Percentiles rank a stretch among this genome's conserved stretches.
Conservation (phyloP, 2,797 vertebrate genomes). For the Vireo griseus region DNA sequence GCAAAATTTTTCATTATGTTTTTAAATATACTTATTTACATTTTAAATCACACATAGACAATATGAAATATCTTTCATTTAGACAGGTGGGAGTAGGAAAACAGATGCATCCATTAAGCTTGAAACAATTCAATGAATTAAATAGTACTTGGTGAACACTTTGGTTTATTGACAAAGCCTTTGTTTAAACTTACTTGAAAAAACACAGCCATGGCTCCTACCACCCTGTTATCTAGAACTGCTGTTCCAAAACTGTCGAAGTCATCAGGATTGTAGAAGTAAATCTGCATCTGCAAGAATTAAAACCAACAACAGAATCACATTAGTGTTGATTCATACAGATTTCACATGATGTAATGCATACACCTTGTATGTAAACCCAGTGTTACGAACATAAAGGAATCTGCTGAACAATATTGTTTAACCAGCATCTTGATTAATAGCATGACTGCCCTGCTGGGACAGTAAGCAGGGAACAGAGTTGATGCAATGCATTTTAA, state of each 20-base stretch:
- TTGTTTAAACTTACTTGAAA: constrained; percentile 86
- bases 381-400: constrained; percentile 21
- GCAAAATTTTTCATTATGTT: constrained; percentile 77
- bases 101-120: constrained; percentile 78
- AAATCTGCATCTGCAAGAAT: constrained; percentile 94
- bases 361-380: neutral
- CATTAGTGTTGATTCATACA: neutral
- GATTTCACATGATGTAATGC: neutral
- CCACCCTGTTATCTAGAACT: constrained; percentile 88
- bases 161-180: constrained; percentile 52
- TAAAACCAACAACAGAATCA: constrained; percentile 45
- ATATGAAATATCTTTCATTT: constrained; percentile 77
- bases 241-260: constrained; percentile 92
- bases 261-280: constrained; percentile 96
- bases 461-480: constrained; percentile 50
- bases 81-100: constrained; percentile 78
- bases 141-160: constrained; percentile 46
- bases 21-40: constrained; percentile 81
- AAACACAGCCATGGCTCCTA: constrained; percentile 91
- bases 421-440: constrained; percentile 61
- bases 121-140: constrained; percentile 71
- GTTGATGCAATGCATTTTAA: constrained; percentile 47
- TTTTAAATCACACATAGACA: constrained; percentile 79
- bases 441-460: constrained; percentile 29
- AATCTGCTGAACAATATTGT: constrained; percentile 39